phyloP scores from a whole-genome alignment of 2,113 vertebrate species.

The Mastomys coucha region DNA sequence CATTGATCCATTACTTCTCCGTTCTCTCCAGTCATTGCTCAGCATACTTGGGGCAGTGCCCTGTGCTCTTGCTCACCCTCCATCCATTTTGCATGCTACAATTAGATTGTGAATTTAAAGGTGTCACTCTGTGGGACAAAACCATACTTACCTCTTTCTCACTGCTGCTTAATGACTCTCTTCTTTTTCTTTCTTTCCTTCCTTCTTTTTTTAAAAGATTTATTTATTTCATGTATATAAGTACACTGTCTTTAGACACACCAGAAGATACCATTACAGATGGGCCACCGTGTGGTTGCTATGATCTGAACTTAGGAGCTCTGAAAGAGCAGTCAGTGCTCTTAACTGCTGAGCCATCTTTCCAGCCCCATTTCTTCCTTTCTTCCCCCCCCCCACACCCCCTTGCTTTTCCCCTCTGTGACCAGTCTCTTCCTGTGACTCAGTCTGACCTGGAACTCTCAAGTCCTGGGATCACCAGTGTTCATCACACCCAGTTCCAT shows the following conservation, averaged over 20 bases:
- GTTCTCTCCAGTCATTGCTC: background rate
- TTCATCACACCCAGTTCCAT: background rate
- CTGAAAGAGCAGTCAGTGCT: too few species aligned
- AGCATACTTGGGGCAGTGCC: background rate
- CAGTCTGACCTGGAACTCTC: background rate
- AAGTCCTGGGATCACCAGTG: background rate
- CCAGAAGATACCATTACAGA: too few species aligned
- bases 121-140: background rate
- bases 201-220: too few species aligned
- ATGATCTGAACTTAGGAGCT: too few species aligned
- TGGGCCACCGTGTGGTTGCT: too few species aligned
- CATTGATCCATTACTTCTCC: background rate
- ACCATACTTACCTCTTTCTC: background rate
- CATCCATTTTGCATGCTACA: background rate
- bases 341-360: too few species aligned
- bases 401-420: too few species aligned
- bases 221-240: too few species aligned
- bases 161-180: background rate
- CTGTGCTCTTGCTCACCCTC: background rate
- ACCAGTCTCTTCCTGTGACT: background rate
- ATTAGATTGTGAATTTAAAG: background rate
- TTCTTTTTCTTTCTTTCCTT: background rate
- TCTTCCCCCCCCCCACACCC: too few species aligned
- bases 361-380: too few species aligned
- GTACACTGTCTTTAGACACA: too few species aligned